Evolutionary conservation across 2,888 invertebrate genomes (phyloP).

Genomic region (Epistrophella euchroma): DNA sequence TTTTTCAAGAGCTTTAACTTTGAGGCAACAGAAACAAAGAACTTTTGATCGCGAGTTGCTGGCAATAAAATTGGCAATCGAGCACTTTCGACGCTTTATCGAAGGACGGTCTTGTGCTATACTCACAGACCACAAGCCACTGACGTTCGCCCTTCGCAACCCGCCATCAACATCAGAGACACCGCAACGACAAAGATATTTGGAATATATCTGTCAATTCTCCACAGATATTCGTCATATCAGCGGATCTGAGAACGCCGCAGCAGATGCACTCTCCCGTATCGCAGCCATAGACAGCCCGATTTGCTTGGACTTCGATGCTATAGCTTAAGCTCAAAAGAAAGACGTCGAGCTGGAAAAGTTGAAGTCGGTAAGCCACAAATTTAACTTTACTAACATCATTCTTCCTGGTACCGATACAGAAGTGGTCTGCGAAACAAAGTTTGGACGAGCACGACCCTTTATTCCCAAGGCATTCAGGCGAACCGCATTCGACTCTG

Average conservation of each 20-base stretch:
- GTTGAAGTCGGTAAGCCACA: conserved; percentile 41
- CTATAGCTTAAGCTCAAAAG: conserved; percentile 25
- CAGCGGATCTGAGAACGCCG: neutral
- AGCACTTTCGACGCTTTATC: conserved; percentile 2
- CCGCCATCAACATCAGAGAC: no score
- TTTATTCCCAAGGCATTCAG: conserved; percentile 36
- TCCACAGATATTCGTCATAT: conserved; percentile 18
- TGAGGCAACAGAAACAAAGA: neutral
- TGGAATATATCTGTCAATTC: conserved; percentile 7
- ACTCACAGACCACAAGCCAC: no score
- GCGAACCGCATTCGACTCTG: conserved; percentile 1
- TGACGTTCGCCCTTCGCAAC: no score
- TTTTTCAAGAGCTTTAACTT: neutral
- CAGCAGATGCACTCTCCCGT: conserved; percentile 39
- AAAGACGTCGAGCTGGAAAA: conserved; percentile 16
- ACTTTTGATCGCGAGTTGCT: conserved; percentile 13
- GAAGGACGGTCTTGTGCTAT: neutral
- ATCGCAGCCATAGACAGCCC: conserved; percentile 33
- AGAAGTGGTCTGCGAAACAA: conserved; percentile 60
- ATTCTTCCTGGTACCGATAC: conserved; percentile 18
- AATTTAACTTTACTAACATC: conserved; percentile 23
- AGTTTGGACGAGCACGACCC: conserved; percentile 38
- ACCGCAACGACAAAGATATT: no score
- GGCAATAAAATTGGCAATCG: neutral
- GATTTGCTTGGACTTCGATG: neutral